Conservation (phyloP, 2,113 vertebrate genomes). For the Cebus imitator region DNA sequence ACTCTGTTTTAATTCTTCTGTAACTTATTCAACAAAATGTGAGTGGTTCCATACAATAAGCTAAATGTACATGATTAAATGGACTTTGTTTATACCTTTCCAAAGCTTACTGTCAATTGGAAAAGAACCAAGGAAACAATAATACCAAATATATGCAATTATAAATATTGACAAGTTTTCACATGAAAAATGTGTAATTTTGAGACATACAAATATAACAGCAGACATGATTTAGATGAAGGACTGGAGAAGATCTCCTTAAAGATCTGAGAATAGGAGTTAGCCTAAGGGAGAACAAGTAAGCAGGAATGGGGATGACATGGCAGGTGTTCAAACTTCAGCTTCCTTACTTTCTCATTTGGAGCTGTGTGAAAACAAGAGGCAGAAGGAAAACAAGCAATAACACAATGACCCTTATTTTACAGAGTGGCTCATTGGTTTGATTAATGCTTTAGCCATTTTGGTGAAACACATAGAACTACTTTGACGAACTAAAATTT, state of each 20-base stretch:
- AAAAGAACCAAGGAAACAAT: neutral
- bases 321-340: neutral
- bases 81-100: neutral
- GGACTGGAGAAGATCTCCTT: neutral
- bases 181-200: neutral
- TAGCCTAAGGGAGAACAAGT: neutral
- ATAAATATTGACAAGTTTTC: neutral
- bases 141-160: neutral
- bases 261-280: neutral
- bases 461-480: neutral
- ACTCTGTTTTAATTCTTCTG: neutral
- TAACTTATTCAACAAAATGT: neutral
- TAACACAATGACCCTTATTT: neutral
- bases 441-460: neutral
- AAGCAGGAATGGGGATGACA: neutral
- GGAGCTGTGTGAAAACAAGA: neutral
- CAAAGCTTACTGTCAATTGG: neutral
- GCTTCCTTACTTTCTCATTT: neutral
- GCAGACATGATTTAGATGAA: neutral
- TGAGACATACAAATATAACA: neutral
- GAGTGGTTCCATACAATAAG: neutral
- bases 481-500: neutral
- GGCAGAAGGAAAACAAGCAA: neutral
- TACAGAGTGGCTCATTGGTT: neutral
- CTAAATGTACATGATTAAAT: neutral